A percentile compares a stretch with the other conserved stretches of the same genome.
phyloP scores from a whole-genome alignment of 2,888 invertebrate genomes.

The Coelinius sp. region DNA sequence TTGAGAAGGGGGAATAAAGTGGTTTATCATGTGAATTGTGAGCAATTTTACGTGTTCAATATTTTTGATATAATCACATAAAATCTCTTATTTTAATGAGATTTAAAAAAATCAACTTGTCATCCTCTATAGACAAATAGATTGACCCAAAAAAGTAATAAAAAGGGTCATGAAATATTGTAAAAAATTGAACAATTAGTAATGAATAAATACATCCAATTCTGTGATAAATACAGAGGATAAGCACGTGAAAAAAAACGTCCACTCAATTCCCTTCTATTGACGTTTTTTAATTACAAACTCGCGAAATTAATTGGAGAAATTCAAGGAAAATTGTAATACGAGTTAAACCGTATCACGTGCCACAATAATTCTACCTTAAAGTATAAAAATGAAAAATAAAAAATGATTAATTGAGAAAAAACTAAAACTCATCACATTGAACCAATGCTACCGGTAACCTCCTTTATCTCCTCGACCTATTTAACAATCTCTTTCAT shows the following conservation, averaged over 20 bases:
- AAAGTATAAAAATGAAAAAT: background rate
- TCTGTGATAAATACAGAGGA: no score
- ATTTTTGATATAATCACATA: no score
- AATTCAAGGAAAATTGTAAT: background rate
- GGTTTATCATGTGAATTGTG: background rate
- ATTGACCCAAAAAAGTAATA: no score
- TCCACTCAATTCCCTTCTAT: background rate
- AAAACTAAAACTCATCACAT: background rate
- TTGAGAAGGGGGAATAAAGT: background rate
- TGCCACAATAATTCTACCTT: background rate
- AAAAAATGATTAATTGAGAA: background rate
- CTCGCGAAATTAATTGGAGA: background rate
- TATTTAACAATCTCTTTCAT: conserved; percentile 7
- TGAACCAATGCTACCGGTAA: background rate
- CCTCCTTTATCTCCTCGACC: background rate
- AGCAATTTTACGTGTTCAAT: no score
- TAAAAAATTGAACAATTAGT: no score
- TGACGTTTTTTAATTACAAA: background rate
- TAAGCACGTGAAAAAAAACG: background rate
- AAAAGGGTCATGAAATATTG: no score
- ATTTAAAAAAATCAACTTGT: no score
- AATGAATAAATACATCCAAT: no score
- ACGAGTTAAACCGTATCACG: background rate
- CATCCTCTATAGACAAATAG: no score
- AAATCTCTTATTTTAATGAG: no score